These are phyloP conservation scores for Petrocephalus microphthalmus DNA, from an alignment of 2,113 vertebrate genomes.

Conservation along the genomic window DNA sequence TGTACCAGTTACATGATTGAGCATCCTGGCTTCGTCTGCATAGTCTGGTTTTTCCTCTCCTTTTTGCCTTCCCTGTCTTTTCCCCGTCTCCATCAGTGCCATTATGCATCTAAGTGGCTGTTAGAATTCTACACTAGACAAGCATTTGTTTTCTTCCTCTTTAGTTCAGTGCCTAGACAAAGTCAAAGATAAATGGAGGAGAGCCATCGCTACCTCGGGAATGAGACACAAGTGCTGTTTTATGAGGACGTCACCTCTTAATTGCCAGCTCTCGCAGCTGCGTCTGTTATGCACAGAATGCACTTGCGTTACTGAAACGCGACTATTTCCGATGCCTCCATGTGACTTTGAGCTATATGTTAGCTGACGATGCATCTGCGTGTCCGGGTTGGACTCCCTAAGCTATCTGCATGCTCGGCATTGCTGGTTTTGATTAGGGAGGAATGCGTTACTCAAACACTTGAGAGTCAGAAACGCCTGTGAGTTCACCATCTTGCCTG, in stretches of 20 bases:
- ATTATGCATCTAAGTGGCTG: background rate
- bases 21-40: background rate
- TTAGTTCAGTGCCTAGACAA: background rate
- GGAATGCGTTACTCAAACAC: constrained; percentile 5
- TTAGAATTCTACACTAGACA: background rate
- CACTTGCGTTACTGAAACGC: background rate
- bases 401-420: background rate
- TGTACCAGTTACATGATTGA: background rate
- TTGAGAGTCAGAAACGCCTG: background rate
- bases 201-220: background rate
- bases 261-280: background rate
- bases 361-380: background rate
- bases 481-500: background rate
- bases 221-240: background rate
- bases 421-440: constrained; percentile 19
- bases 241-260: background rate
- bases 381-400: background rate
- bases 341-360: background rate
- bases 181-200: background rate
- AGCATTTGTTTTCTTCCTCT: background rate
- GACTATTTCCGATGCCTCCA: background rate
- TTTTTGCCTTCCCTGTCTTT: background rate
- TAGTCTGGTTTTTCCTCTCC: background rate
- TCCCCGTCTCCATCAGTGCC: background rate
- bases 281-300: background rate